These are phyloP conservation scores for Triplophysa yarkandensis DNA, from an alignment of 2,797 vertebrate genomes.

Conservation along the genomic window DNA sequence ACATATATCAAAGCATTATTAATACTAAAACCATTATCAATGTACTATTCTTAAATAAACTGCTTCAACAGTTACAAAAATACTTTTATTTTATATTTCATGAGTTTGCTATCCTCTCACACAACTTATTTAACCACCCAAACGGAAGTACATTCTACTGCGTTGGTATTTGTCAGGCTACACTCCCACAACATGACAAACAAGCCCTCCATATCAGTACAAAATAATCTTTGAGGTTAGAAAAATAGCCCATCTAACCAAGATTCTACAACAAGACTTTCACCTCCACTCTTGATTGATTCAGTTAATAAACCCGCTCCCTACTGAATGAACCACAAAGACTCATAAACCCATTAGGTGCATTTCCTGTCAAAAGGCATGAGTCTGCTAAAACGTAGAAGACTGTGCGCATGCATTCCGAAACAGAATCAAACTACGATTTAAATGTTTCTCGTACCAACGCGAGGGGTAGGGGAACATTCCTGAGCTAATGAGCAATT, in stretches of 20 bases:
- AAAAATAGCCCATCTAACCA: slow-evolving; percentile 7
- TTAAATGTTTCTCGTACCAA: slow-evolving; percentile 10
- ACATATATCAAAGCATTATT: not conserved
- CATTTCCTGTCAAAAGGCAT: slow-evolving; percentile 37
- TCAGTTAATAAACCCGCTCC: slow-evolving; percentile 16
- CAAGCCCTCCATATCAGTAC: not conserved
- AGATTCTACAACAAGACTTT: slow-evolving; percentile 17
- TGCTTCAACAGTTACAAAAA: not conserved
- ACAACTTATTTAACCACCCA: slow-evolving; percentile 46
- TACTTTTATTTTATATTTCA: not conserved
- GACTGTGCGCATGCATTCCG: slow-evolving; percentile 1
- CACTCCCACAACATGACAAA: slow-evolving; percentile 26
- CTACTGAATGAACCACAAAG: slow-evolving; percentile 68
- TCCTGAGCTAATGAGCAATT: slow-evolving; percentile 14
- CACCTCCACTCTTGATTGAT: slow-evolving; percentile 10
- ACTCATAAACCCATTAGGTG: slow-evolving; percentile 27
- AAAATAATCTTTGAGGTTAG: slow-evolving; percentile 23
- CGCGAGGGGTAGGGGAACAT: not conserved
- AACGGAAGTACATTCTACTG: slow-evolving; percentile 26
- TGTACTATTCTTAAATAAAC: not conserved
- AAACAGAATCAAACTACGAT: slow-evolving; percentile 22
- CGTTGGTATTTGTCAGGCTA: slow-evolving; percentile 37
- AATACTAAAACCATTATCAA: not conserved
- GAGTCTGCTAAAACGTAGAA: slow-evolving; percentile 37
- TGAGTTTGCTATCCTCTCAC: slow-evolving; percentile 14